These are phyloP conservation scores for Ispidina lecontei DNA, from an alignment of 2,797 vertebrate genomes.

Conservation along the genomic window DNA sequence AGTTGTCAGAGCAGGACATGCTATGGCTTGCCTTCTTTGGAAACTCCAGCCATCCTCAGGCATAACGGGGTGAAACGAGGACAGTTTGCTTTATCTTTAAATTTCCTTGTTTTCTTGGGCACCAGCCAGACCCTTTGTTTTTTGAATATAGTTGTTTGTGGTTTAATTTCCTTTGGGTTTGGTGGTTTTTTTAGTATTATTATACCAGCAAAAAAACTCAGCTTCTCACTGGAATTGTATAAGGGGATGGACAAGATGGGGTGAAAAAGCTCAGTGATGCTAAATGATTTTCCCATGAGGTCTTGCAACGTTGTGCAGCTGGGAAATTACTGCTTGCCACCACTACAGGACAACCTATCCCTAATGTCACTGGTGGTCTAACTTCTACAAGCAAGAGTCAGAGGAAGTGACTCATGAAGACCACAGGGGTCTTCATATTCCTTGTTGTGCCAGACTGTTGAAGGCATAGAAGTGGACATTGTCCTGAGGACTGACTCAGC, in stretches of 20 bases:
- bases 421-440: neutral
- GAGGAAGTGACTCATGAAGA: neutral
- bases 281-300: neutral
- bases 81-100: conserved; percentile 71
- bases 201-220: conserved; percentile 9
- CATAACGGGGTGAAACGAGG: conserved; percentile 50
- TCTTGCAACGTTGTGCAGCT: neutral
- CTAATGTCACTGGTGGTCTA: neutral
- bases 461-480: neutral
- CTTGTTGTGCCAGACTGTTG: neutral
- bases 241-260: neutral
- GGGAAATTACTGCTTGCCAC: neutral
- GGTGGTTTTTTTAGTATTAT: neutral
- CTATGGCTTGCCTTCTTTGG: neutral
- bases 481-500: neutral
- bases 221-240: conserved; percentile 20
- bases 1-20: neutral
- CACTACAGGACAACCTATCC: neutral
- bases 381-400: neutral
- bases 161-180: conserved; percentile 70
- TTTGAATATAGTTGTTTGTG: conserved; percentile 69
- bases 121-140: conserved; percentile 65
- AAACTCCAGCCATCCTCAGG: conserved; percentile 22
- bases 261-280: neutral
- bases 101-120: conserved; percentile 71